Conservation (phyloP, 2,888 invertebrate genomes). For the Xestia ashworthii region DNA sequence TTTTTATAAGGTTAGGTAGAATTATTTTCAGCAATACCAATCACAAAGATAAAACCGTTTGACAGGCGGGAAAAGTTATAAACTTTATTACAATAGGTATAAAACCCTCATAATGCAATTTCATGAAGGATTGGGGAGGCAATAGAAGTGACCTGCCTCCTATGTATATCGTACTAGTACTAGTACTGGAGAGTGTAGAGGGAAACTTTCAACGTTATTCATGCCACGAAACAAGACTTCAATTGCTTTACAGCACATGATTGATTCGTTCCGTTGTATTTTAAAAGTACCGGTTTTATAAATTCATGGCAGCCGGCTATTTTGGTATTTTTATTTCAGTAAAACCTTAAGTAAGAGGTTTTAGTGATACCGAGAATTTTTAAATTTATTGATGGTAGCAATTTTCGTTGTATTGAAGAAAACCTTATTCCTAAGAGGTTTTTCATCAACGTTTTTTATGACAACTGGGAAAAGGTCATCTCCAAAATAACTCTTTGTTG, state of each 20-base stretch:
- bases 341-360: neutral
- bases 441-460: neutral
- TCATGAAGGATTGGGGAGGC: slow-evolving; percentile 40
- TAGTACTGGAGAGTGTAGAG: neutral
- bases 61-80: neutral
- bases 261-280: slow-evolving; percentile 48
- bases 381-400: neutral
- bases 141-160: slow-evolving; percentile 20
- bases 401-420: neutral
- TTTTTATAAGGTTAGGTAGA: neutral
- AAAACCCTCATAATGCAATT: slow-evolving; percentile 34
- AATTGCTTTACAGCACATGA: slow-evolving; percentile 48
- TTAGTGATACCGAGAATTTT: neutral
- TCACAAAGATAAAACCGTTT: neutral
- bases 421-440: neutral
- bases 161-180: neutral
- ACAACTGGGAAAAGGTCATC: neutral
- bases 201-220: slow-evolving; percentile 50
- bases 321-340: slow-evolving; percentile 27
- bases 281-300: slow-evolving; percentile 16
- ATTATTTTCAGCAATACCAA: neutral
- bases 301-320: slow-evolving; percentile 4
- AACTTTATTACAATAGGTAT: slow-evolving; percentile 3
- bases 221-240: slow-evolving; percentile 43
- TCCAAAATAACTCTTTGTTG: neutral